Evolutionary conservation across 2,888 invertebrate genomes (phyloP).

Genomic region (Thysanoteuthis rhombus): DNA sequence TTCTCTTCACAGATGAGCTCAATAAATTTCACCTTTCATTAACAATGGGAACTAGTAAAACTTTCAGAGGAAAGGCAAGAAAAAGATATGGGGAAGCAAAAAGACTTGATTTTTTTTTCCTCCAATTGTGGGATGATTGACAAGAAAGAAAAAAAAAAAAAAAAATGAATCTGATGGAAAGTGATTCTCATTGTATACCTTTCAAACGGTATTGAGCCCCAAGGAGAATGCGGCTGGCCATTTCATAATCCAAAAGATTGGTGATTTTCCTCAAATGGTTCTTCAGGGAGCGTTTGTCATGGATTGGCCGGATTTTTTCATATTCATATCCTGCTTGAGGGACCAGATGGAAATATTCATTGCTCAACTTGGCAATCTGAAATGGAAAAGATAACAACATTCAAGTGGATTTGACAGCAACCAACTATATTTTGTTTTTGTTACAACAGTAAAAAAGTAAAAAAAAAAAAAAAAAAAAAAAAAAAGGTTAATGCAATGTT

Average conservation of each 20-base stretch:
- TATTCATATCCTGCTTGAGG: slow-evolving; percentile 69
- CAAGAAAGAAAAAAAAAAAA: too few species aligned
- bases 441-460: too few species aligned
- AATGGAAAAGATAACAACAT: slow-evolving; percentile 33
- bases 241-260: slow-evolving; percentile 67
- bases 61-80: too few species aligned
- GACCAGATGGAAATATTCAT: slow-evolving; percentile 70
- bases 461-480: neutral
- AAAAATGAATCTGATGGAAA: too few species aligned
- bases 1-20: too few species aligned
- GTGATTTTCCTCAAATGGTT: slow-evolving; percentile 61
- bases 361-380: slow-evolving; percentile 68
- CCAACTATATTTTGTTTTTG: too few species aligned
- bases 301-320: slow-evolving; percentile 67
- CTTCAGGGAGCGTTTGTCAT: slow-evolving; percentile 56
- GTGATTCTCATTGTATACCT: slow-evolving; percentile 47
- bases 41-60: too few species aligned
- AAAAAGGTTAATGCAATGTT: slow-evolving; percentile 32
- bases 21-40: too few species aligned
- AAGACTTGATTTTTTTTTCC: neutral
- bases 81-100: too few species aligned
- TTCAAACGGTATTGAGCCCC: slow-evolving; percentile 63
- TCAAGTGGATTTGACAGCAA: neutral
- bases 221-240: slow-evolving; percentile 66
- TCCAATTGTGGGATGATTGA: too few species aligned